Base-by-base conservation (phyloP, 2,797 vertebrate species). In the Amphiprion clarkii region DNA sequence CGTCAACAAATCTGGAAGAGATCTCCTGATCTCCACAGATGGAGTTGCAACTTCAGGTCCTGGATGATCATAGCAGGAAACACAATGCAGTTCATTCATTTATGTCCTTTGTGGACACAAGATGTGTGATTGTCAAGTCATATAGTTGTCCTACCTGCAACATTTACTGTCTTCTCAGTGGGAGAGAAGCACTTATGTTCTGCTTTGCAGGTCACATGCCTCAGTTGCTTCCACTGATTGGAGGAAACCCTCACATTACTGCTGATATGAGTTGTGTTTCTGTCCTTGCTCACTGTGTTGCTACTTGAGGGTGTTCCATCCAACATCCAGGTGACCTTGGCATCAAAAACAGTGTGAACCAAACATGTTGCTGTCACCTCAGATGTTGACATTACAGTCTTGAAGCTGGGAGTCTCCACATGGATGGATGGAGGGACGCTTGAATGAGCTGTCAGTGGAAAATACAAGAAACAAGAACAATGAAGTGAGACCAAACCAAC, bases 21-120 rank as follows among this genome's bases (percentile, higher is more conserved):
- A 76, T 79, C 92, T 88, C 65, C 85, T 93, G 83, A 94, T 90
- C 21, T 68, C 23, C 49, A 94, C 87, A 31, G 7, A 23, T 59
- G 91, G 86, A 75, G 3, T 0, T 42, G 12, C 40, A 31, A 31
- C 19, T 74, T 6, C 11, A 75, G 76, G 21, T 7, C 39, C 92
- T 94, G 70, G 17, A 31, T 25, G 74, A 79, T 31, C 36, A 63
- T 44, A 21, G 27, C 63, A 1, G 9, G 5, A 69, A 31, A 52
- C 10, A 27, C 27, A 60, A 19, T 8, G 55, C 2, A 49, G 9
- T 48, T 5, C 1, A 17, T 23, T 64, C 0, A 16, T 71, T 49
- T 13, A 6, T 27, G 16, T 60, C 2, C 8, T 16, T 3, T 39
- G 2, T 2, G 29, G 9, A 53, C 14, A 58, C 3, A 42, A 55